These are phyloP conservation scores for Brachyalestes nurse DNA, from an alignment of 2,797 vertebrate species.

Conservation along the genomic window DNA sequence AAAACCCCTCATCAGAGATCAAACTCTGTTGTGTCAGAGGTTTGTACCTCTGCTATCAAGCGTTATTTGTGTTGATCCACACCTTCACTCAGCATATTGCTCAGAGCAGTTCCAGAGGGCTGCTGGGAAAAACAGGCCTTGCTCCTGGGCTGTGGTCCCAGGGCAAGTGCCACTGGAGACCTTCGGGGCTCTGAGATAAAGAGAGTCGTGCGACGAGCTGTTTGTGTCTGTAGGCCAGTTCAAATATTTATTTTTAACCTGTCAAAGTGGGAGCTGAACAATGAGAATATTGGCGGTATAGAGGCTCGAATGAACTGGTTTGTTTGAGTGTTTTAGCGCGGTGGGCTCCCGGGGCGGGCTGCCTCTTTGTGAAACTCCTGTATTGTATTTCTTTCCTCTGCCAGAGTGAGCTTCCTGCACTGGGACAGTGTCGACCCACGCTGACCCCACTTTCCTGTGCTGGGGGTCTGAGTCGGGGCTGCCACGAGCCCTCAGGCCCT, in stretches of 20 bases:
- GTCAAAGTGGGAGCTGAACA: constrained; percentile 61
- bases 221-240: constrained; percentile 50
- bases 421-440: constrained; percentile 79
- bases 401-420: constrained; percentile 88
- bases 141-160: constrained; percentile 3
- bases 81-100: neutral
- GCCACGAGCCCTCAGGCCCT: constrained; percentile 84
- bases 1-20: too few relatives aligned
- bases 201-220: constrained; percentile 6
- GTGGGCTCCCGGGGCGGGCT: constrained; percentile 68
- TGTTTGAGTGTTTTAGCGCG: constrained; percentile 75
- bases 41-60: neutral
- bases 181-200: constrained; percentile 40
- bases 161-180: constrained; percentile 21
- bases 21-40: neutral
- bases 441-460: constrained; percentile 90
- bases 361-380: constrained; percentile 76
- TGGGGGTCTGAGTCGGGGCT: constrained; percentile 80
- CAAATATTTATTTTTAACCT: constrained; percentile 67
- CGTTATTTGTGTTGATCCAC: constrained; percentile 8
- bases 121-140: constrained; percentile 6
- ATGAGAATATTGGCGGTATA: constrained; percentile 70
- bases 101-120: neutral
- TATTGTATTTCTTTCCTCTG: constrained; percentile 94
- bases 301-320: constrained; percentile 64